Evolutionary conservation across 2,888 invertebrate genomes (phyloP), one percentile per base, ranked within the genome.

Genomic region (Nudaria mundana): DNA sequence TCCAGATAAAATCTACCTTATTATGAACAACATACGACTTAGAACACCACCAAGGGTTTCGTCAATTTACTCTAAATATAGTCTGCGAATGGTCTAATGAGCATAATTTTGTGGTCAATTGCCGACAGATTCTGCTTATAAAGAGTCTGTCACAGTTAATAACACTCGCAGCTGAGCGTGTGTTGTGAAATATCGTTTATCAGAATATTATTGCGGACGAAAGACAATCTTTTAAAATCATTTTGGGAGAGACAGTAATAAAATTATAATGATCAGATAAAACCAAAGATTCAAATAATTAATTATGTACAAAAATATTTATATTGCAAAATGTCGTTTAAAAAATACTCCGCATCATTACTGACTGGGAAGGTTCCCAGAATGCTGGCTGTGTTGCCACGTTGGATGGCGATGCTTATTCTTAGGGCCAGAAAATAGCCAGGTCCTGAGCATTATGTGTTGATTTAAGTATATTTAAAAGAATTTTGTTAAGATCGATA

Each of bases 41-140:
- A n/a, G 6, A 5, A 18, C n/a, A 29, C 24, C 1, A 40, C 41
- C 37, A 52, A 34, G 22, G 0, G 7, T 7, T 12, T 12, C 25
- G 14, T 13, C 29, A 31, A 32, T 31, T 35, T 51, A 38, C 42
- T 46, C 63, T 72, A 67, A 67, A 73, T 66, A 71, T 74, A 72
- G 53, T 52, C 24, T 38, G 47, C 39, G 42, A 61, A 56, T 53
- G 63, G 53, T 49, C 46, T 64, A 68, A 73, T 71, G 64, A 65
- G 55, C 37, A 57, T 50, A 66, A 64, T 67, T 69, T 66, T 56
- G 61, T 53, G 56, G 54, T 58, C 62, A 63, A 62, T 61, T 30
- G 44, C 38, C 37, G 25, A 33, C 46, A 44, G 51, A 51, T 40
- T 33, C 44, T 12, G 48, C 53, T 48, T 43, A 54, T 55, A 48